These are phyloP conservation scores for Pheucticus melanocephalus DNA, from an alignment of 2,113 vertebrate genomes.

Conservation along the genomic window DNA sequence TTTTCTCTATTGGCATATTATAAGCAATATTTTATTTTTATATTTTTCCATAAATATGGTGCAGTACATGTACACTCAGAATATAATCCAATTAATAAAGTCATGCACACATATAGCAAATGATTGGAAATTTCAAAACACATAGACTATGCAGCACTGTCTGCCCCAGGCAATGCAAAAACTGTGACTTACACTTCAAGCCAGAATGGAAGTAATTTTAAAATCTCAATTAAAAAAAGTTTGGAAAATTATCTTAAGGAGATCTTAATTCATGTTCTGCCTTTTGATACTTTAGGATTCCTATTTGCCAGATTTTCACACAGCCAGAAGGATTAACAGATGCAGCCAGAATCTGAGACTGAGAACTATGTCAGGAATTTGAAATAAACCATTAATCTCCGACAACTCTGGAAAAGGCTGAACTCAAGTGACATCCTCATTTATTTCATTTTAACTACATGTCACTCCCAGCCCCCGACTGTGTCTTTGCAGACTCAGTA, in stretches of 20 bases:
- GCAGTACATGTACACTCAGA: background rate
- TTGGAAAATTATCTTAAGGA: background rate
- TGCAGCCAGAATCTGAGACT: constrained; percentile 2
- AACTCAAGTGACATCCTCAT: constrained; percentile 14
- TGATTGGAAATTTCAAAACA: background rate
- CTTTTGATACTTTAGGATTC: background rate
- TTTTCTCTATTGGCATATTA: background rate
- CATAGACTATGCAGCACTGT: background rate
- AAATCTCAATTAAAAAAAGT: background rate
- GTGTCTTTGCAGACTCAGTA: background rate
- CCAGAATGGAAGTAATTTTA: background rate
- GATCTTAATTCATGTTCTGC: background rate
- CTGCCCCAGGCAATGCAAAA: background rate
- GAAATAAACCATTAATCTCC: constrained; percentile 40
- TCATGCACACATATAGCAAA: background rate
- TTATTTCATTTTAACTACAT: constrained; percentile 33
- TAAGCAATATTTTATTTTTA: background rate
- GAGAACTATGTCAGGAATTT: constrained; percentile 53
- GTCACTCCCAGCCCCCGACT: background rate
- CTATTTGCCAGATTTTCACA: background rate
- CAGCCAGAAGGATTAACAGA: constrained; percentile 15
- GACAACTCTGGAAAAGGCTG: background rate
- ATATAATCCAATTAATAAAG: constrained; percentile 28
- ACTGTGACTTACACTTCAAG: background rate
- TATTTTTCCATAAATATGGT: background rate